Conservation (phyloP, 2,113 vertebrate genomes). For the Cavia aperea region DNA sequence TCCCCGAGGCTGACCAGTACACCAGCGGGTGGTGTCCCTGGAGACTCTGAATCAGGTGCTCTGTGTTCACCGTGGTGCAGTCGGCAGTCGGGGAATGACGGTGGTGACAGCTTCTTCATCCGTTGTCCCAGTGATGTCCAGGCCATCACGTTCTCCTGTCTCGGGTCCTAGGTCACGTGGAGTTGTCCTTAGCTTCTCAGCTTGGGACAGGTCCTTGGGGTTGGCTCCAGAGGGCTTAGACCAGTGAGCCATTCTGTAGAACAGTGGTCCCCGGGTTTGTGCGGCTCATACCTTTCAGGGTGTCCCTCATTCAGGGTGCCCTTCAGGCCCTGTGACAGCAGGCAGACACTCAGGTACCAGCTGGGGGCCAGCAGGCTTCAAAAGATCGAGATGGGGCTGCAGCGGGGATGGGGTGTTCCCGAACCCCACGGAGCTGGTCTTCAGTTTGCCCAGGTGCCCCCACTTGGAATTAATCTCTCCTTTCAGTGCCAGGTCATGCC, state of each 20-base stretch:
- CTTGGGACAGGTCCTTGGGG: neutral
- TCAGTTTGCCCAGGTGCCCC: neutral
- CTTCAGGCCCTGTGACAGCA: accelerated
- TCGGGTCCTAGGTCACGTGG: neutral
- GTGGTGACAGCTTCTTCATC: neutral
- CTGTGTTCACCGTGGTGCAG: neutral
- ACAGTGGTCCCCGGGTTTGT: neutral
- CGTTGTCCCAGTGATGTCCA: neutral
- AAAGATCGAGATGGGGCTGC: accelerated
- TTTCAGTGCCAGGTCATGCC: neutral
- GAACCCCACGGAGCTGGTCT: neutral
- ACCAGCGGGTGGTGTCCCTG: accelerated
- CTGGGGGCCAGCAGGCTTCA: neutral
- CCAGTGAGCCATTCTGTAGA: neutral
- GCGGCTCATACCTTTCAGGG: neutral
- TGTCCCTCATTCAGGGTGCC: neutral
- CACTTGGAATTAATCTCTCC: neutral
- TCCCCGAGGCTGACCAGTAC: neutral
- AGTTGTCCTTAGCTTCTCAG: neutral
- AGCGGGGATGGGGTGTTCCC: neutral
- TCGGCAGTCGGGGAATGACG: neutral
- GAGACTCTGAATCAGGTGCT: neutral
- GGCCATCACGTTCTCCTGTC: neutral
- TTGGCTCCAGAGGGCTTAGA: neutral
- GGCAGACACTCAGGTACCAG: neutral